Base-by-base conservation (phyloP, 1,140 invertebrate genomes). In the Arctopsyche grandis region DNA sequence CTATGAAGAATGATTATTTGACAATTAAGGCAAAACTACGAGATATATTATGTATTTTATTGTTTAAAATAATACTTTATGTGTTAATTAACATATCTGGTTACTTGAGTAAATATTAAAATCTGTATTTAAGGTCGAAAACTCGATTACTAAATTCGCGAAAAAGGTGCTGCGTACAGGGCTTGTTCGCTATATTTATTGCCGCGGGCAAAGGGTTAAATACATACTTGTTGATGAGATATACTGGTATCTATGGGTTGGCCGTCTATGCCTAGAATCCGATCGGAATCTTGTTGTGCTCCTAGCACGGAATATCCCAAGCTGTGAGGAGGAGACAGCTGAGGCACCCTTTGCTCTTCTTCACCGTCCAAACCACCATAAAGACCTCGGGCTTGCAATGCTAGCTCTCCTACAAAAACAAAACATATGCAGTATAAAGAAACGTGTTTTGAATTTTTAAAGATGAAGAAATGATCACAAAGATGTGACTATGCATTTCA, bases 261-360 rank as follows among this genome's bases (percentile, higher is more conserved):
- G 83, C 93, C 94, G 91, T 97, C 95, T 83, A 97, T 94, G 81
- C 95, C 94, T 85, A 97, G 86, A 86, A 98, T 95, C 86, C 97
- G 94, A 89, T 98, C 96, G 83, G 94, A 94, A 46, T 86, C 86
- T 26, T 84, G 83, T 38, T 85, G 85, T 1, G 85, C 86, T 1
- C 78, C 75, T 14, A 80, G 26, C 0, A 83, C 79, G 29, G 56
- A 71, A 84, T 88, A 88, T 22, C 88, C 87, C n/a, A 89, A 81
- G 44, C 87, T 88, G 29, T 88, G 86, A 3, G 88, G 87, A 43
- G 91, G 91, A 70, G 91, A 91, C 19, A 91, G 86, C 78, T 89
- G 91, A 5, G 91, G 91, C 0, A 91, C 91, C 70, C 91, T 86
- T 83, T 91, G 90, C 83, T 91, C 90, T 83, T 92, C 91, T 77